A percentile compares a stretch with the other conserved stretches of the same genome.
Conservation (phyloP, 2,113 vertebrate species). For the Laticauda laticaudata region DNA sequence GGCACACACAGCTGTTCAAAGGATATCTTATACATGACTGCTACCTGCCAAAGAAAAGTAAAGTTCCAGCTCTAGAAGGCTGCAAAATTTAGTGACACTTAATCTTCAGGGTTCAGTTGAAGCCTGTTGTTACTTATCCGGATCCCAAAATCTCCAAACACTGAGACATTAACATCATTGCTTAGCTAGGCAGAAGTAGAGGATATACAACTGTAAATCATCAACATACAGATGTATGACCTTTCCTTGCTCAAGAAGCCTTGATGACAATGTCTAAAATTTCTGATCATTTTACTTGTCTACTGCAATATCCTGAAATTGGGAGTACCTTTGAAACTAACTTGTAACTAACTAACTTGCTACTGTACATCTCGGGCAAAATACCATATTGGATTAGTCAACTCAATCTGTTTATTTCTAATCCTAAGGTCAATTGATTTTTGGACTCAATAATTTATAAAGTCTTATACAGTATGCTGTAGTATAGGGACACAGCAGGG, state of each 20-base stretch:
- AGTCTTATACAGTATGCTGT: background rate
- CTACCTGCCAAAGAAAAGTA: background rate
- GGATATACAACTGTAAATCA: background rate
- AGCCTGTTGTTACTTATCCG: background rate
- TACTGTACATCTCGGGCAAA: background rate
- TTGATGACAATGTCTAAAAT: background rate
- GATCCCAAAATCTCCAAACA: background rate
- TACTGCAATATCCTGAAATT: background rate
- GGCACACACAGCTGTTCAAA: background rate
- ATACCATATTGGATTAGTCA: background rate
- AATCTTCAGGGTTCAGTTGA: background rate
- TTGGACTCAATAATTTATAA: background rate
- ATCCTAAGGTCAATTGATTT: background rate
- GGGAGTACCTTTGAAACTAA: background rate
- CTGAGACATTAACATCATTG: background rate
- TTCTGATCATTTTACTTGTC: background rate
- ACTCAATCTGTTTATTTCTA: background rate
- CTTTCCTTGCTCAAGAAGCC: background rate
- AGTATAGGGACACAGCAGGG: background rate
- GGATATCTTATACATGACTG: background rate
- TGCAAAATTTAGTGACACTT: background rate
- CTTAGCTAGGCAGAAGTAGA: background rate
- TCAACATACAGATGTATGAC: background rate
- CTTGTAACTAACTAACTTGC: background rate
- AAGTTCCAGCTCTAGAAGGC: background rate